phyloP scores from a whole-genome alignment of 2,888 invertebrate genomes.

The Pollenia labialis region DNA sequence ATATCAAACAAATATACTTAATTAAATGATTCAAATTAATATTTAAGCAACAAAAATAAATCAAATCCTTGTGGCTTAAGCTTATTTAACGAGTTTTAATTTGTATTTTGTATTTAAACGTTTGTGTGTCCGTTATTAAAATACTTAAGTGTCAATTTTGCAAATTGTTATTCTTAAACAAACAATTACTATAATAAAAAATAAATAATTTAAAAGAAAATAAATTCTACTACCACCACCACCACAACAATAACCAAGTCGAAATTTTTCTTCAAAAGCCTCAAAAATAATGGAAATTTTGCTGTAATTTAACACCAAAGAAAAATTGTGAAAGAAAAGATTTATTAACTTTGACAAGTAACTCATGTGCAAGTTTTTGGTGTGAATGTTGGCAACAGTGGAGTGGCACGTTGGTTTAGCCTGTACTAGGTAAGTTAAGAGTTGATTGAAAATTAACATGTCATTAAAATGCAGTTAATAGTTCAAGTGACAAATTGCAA shows the following conservation, averaged over 20 bases:
- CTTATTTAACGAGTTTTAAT: slow-evolving; percentile 57
- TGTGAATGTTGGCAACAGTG: slow-evolving; percentile 85
- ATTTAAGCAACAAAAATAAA: slow-evolving; percentile 37
- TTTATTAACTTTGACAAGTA: slow-evolving; percentile 58
- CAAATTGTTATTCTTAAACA: slow-evolving; percentile 50
- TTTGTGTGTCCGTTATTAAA: slow-evolving; percentile 38
- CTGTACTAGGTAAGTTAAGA: slow-evolving; percentile 84
- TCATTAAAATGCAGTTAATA: not conserved
- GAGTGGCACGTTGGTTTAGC: slow-evolving; percentile 85
- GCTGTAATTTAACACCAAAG: slow-evolving; percentile 57
- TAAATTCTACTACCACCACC: slow-evolving; percentile 14
- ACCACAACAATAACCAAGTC: not conserved
- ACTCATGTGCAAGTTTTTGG: slow-evolving; percentile 75
- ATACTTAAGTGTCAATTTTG: slow-evolving; percentile 37
- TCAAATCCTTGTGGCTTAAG: slow-evolving; percentile 71
- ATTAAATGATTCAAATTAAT: slow-evolving; percentile 45
- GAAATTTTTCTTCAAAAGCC: slow-evolving; percentile 7
- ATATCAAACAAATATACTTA: slow-evolving; percentile 37
- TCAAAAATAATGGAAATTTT: slow-evolving; percentile 61
- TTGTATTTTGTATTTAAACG: slow-evolving; percentile 60
- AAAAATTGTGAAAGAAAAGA: slow-evolving; percentile 34
- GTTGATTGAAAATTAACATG: not conserved
- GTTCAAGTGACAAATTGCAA: too few relatives aligned
- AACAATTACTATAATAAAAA: slow-evolving; percentile 1
- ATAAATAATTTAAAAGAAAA: slow-evolving; percentile 18